Evolutionary conservation across 2,888 invertebrate genomes (phyloP), one percentile per base, ranked within the genome.

Genomic region (Leptinotarsa haldemani): DNA sequence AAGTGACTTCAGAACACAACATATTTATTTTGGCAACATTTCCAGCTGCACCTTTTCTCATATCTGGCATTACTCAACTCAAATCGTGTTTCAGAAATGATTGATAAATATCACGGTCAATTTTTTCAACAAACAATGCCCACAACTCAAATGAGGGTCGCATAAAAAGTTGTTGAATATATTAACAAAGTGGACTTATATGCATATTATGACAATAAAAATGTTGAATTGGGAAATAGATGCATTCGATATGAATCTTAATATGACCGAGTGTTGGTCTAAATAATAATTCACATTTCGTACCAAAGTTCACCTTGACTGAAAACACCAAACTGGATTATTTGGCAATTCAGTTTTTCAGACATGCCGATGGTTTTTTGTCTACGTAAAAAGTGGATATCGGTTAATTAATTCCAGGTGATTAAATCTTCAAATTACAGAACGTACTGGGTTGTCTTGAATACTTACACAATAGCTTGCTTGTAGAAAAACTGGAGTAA

Each of bases 241-340:
- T 66, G 48, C 70, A 70, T n/a, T n/a, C 52, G 70, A 70, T 70
- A 64, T 30, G 61, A 61, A 71, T 71, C 71, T 66, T 52, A 66
- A 67, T 50, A 50, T 25, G 58, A 71, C 56, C 56, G 61, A 61
- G 30, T 22, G 16, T 61, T 30, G 18, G 12, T 61, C 15, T 30
- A 61, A 61, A 61, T 40, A n/a, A 61, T 40, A 30, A 61, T 40
- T 61, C 56, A 3, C 7, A 16, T n/a, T 50, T 18, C 56, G 20
- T 56, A 56, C 18, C 61, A 61, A 30, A 30, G 25, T 61, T 61
- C 61, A 40, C 61, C 61, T 61, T 61, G 61, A 30, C n/a, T 15
- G n/a, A 40, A 61, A 61, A 30, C n/a, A 61, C 58, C 61, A 61
- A 40, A 30, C 40, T 40, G 40, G 40, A 61, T 30, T 15, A 40